Evolutionary conservation across 2,888 invertebrate species (phyloP), one percentile per base, ranked within the genome.

Genomic region (Microplitis manilae): DNA sequence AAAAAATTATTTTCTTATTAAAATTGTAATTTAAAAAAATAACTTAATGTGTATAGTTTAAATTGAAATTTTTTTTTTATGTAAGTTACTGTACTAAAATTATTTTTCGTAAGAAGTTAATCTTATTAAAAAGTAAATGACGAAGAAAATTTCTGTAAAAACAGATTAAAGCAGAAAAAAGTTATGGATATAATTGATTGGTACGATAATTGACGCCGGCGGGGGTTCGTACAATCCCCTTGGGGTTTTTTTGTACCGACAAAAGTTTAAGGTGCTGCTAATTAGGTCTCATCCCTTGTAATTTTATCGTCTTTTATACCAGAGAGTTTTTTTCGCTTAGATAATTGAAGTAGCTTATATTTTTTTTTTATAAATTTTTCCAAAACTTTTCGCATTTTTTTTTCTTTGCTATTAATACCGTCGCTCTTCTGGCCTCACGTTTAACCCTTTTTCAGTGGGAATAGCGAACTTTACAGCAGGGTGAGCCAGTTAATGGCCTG

Each of bases 401-500:
- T 62, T 6, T 62, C 17, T 50, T 50, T 50, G 20, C 62, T 62
- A 62, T 62, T 62, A 62, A 62, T 62, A 62, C 17, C 7, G 15
- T 62, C 20, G 15, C 20, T 20, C 17, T 62, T 15, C 20, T 15
- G 13, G 13, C 41, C 30, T 64, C 40, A 40, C 64, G 41, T 65
- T 64, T 64, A 50, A 65, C 73, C 38, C 64, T n/a, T 17, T 17
- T 17, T 17, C 30, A 64, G 15, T 20, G 62, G 61, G 7, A 41
- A 17, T 13, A 38, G 60, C 20, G 60, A 68, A 68, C 38, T 68
- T 73, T 73, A 68, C 67, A 59, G 68, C 17, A 68, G 60, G 59
- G 60, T 59, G 39, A 60, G 50, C 59, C 60, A 30, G 68, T 73
- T 73, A 73, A 73, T 60, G 39, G 67, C 50, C 67, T 68, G 59